A percentile compares a stretch with the other conserved stretches of the same genome.
Evolutionary conservation across 2,888 invertebrate species (phyloP).

Genomic region (Nomada fucata): DNA sequence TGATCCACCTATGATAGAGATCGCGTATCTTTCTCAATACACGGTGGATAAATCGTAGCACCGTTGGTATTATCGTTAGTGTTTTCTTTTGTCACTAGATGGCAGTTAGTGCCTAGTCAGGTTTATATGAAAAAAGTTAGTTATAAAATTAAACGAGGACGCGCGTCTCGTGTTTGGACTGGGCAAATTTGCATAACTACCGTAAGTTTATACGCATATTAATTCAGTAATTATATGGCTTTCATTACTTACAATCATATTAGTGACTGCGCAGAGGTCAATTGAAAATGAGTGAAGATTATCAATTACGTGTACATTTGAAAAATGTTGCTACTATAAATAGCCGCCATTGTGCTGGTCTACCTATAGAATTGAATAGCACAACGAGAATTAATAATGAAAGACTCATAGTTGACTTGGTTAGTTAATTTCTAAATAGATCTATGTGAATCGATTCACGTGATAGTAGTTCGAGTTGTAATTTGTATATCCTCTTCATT

Average conservation of each 20-base stretch:
- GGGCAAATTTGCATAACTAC: too few relatives aligned
- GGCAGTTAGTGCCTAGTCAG: conserved; percentile 5
- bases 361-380: neutral
- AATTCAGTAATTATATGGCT: too few relatives aligned
- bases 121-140: neutral
- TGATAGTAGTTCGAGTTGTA: conserved; percentile 1
- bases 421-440: conserved; percentile 10
- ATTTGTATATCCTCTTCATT: conserved; percentile 22
- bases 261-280: too few relatives aligned
- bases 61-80: neutral
- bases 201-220: too few relatives aligned
- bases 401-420: conserved; percentile 4
- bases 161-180: too few relatives aligned
- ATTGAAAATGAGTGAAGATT: too few relatives aligned
- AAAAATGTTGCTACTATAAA: neutral
- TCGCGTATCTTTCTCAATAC: neutral
- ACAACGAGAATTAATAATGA: conserved; percentile 12
- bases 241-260: too few relatives aligned
- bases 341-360: too few relatives aligned
- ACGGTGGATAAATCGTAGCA: neutral
- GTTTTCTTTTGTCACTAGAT: conserved; percentile 3
- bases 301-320: neutral
- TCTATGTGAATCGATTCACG: neutral
- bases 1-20: conserved; percentile 27
- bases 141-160: neutral